Evolutionary conservation across 1,140 invertebrate species (phyloP).

Genomic region (Ptiloglossa arizonensis): DNA sequence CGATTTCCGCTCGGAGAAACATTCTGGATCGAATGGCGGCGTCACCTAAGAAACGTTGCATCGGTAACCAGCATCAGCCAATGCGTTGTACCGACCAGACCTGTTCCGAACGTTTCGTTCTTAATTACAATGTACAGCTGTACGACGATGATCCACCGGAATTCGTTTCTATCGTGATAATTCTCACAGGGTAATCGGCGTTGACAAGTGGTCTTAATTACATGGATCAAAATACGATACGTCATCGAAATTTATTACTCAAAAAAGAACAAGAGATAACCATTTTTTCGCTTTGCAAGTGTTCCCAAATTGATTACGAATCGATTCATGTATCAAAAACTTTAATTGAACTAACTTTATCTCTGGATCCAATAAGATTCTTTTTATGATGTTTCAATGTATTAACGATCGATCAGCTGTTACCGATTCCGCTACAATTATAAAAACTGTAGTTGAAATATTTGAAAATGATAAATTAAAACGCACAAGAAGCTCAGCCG

Average conservation of each 20-base stretch:
- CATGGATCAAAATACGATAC: background rate
- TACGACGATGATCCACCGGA: background rate
- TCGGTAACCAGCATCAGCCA: background rate
- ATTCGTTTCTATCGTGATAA: background rate
- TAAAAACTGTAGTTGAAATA: too few relatives aligned
- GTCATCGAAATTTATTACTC: background rate
- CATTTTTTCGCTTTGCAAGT: too few relatives aligned
- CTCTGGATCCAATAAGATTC: too few relatives aligned
- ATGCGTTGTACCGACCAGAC: too few relatives aligned
- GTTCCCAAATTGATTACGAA: too few relatives aligned
- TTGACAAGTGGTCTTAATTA: conserved; percentile 21
- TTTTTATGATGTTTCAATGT: too few relatives aligned
- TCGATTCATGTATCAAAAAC: too few relatives aligned
- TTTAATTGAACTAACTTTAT: too few relatives aligned
- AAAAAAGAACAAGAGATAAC: too few relatives aligned
- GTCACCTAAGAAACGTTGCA: background rate
- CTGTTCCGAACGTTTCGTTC: background rate
- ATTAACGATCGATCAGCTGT: background rate
- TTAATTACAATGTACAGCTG: conserved; percentile 18
- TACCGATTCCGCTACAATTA: background rate
- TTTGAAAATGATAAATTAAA: too few relatives aligned
- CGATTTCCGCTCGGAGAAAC: conserved; percentile 38
- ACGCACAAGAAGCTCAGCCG: too few relatives aligned
- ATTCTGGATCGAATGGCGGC: conserved; percentile 4
- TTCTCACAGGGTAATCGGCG: background rate